phyloP scores from a whole-genome alignment of 1,140 invertebrate species.

The Drosophila auraria region DNA sequence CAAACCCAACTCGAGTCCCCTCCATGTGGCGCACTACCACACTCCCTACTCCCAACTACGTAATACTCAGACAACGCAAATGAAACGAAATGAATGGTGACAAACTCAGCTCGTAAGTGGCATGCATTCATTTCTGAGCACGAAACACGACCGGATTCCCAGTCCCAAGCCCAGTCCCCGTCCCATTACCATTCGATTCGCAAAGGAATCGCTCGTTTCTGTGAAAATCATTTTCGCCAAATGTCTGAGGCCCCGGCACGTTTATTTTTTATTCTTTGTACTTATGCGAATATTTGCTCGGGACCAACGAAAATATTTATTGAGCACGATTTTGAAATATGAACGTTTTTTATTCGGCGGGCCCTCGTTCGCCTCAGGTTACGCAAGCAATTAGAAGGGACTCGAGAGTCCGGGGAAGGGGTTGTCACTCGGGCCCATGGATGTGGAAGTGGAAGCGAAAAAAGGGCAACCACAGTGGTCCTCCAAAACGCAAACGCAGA shows the following conservation, averaged over 20 bases:
- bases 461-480: conserved; percentile 62
- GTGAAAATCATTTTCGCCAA: conserved; percentile 56
- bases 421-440: conserved; percentile 53
- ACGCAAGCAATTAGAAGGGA: conserved; percentile 81
- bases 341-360: conserved; percentile 57
- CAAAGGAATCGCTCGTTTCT: conserved; percentile 49
- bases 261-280: conserved; percentile 50
- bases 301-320: conserved; percentile 75
- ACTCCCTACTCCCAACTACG: conserved; percentile 1
- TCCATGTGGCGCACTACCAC: background rate
- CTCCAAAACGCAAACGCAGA: conserved; percentile 4
- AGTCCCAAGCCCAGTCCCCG: conserved; percentile 13
- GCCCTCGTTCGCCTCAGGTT: conserved; percentile 63
- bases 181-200: conserved; percentile 41
- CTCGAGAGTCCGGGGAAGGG: conserved; percentile 36
- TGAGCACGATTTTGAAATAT: conserved; percentile 82
- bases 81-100: conserved; percentile 71
- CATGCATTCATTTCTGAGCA: conserved; percentile 75
- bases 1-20: conserved; percentile 1
- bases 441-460: conserved; percentile 31
- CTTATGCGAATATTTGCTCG: conserved; percentile 53
- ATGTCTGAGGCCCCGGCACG: conserved; percentile 66
- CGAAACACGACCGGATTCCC: conserved; percentile 31
- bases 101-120: conserved; percentile 69
- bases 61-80: conserved; percentile 2